Evolutionary conservation across 2,888 invertebrate genomes (phyloP).

Genomic region (Chrysotoxum bicinctum): DNA sequence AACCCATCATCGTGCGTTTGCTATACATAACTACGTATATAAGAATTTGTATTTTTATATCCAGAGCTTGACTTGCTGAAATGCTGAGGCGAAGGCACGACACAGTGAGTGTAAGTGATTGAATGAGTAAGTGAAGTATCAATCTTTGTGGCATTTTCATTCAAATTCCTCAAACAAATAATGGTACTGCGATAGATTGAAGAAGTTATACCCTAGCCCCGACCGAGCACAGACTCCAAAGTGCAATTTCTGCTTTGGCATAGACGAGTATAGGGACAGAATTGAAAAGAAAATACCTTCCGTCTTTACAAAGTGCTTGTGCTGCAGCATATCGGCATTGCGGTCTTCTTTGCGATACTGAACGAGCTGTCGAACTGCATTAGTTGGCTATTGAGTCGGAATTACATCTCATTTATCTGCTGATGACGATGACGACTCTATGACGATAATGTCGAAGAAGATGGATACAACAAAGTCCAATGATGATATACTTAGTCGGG

Average conservation of each 20-base stretch:
- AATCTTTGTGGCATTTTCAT: slow-evolving; percentile 62
- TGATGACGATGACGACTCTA: slow-evolving; percentile 45
- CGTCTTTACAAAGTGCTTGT: neutral
- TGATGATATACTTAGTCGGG: neutral
- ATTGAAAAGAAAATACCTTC: slow-evolving; percentile 10
- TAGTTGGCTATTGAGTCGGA: slow-evolving; percentile 71
- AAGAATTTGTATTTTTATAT: slow-evolving; percentile 7
- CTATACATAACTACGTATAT: no score
- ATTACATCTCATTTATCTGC: slow-evolving; percentile 71
- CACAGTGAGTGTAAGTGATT: slow-evolving; percentile 30
- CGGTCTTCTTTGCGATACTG: slow-evolving; percentile 49
- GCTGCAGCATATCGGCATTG: slow-evolving; percentile 34
- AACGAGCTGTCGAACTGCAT: slow-evolving; percentile 72
- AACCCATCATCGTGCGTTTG: slow-evolving; percentile 11
- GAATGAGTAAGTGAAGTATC: slow-evolving; percentile 65
- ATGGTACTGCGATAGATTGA: slow-evolving; percentile 34
- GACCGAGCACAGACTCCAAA: slow-evolving; percentile 3
- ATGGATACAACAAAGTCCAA: slow-evolving; percentile 19
- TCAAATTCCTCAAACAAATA: slow-evolving; percentile 59
- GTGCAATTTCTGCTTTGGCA: neutral
- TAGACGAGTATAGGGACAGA: neutral
- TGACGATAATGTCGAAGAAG: slow-evolving; percentile 29
- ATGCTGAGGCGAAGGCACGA: neutral
- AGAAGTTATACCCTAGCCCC: neutral
- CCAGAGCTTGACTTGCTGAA: slow-evolving; percentile 14